phyloP scores from a whole-genome alignment of 64 coral and sea anemone species.

The Montipora efflorescens region DNA sequence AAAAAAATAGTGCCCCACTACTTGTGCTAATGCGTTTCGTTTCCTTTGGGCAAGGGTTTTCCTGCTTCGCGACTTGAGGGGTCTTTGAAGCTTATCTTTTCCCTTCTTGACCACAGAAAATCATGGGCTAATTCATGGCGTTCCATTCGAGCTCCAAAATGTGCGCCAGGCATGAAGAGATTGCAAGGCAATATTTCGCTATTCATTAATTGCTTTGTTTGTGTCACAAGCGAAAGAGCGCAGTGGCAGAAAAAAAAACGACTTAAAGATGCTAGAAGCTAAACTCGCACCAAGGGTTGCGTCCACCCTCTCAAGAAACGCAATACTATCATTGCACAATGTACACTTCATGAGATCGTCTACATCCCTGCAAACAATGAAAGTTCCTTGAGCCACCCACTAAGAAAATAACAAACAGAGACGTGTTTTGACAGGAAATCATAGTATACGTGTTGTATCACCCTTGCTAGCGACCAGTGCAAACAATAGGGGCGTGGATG shows the following conservation, averaged over 20 bases:
- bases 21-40: not conserved
- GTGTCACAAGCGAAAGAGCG: constrained; percentile 43
- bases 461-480: constrained; percentile 28
- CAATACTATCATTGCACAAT: not conserved
- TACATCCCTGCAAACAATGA: constrained; percentile 24
- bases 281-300: not conserved
- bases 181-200: constrained; percentile 42
- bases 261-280: not conserved
- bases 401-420: constrained; percentile 55
- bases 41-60: constrained; percentile 26
- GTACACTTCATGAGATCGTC: not conserved
- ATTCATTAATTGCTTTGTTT: constrained; percentile 57
- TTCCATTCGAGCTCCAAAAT: constrained; percentile 29
- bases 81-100: not conserved
- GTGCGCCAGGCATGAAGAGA: constrained; percentile 18
- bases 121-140: not conserved
- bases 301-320: not conserved
- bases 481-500: constrained; percentile 56
- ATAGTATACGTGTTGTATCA: constrained; percentile 33
- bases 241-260: not conserved
- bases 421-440: constrained; percentile 60
- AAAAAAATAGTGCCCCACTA: not conserved
- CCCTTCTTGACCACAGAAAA: not conserved
- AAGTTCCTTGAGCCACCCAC: constrained; percentile 34
- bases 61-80: not conserved